These are phyloP conservation scores for Troilus luridus DNA, from an alignment of 2,888 invertebrate genomes.

Conservation along the genomic window DNA sequence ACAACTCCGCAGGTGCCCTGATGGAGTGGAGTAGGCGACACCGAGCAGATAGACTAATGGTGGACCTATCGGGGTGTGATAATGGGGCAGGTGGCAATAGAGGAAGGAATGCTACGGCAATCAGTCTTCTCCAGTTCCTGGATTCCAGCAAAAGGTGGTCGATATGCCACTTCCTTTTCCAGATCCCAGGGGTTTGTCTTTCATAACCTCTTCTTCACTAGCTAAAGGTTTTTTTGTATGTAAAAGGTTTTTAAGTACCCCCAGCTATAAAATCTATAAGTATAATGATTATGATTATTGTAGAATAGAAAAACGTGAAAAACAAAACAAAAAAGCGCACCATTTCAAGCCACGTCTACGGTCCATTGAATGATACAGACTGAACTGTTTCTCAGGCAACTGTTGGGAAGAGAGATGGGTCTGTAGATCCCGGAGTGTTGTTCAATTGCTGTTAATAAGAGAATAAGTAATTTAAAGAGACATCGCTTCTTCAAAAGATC, in stretches of 20 bases:
- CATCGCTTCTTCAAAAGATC: too few relatives aligned
- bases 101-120: slow-evolving; percentile 22
- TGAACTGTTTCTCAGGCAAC: too few relatives aligned
- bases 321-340: too few relatives aligned
- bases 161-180: slow-evolving; percentile 5
- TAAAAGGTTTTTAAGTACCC: background rate
- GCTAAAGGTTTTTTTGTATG: background rate
- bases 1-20: background rate
- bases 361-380: too few relatives aligned
- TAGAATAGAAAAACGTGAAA: too few relatives aligned
- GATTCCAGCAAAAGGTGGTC: slow-evolving; percentile 19
- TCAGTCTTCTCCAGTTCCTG: slow-evolving; percentile 39
- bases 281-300: too few relatives aligned
- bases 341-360: too few relatives aligned
- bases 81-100: slow-evolving; percentile 36
- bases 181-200: background rate
- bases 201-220: background rate
- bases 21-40: slow-evolving; percentile 28
- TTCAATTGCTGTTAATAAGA: too few relatives aligned
- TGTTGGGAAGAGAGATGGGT: too few relatives aligned
- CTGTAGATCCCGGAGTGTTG: too few relatives aligned
- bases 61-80: slow-evolving; percentile 32
- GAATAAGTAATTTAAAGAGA: too few relatives aligned
- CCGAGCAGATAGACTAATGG: slow-evolving; percentile 21
- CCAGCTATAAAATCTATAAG: background rate